phyloP scores from a whole-genome alignment of 2,113 vertebrate species.

The Elgaria multicarinata region DNA sequence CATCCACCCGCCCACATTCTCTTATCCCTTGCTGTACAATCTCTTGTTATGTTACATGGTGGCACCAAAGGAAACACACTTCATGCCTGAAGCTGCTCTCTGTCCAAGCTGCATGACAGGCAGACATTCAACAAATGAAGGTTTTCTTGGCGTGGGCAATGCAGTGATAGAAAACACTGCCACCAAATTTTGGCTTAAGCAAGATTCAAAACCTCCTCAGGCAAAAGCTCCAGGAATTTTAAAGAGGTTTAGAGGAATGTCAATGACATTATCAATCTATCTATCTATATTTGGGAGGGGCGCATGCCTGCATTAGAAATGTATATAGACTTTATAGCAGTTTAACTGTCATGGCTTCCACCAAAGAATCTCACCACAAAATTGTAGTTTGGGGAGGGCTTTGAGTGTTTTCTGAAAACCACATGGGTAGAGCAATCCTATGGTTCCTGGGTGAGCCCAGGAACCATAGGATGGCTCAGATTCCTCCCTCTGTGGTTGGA shows the following conservation, averaged over 20 bases:
- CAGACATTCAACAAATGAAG: neutral
- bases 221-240: neutral
- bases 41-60: neutral
- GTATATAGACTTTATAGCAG: neutral
- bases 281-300: too few relatives aligned
- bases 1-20: neutral
- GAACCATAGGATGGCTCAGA: too few relatives aligned
- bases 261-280: neutral
- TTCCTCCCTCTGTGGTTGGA: too few relatives aligned
- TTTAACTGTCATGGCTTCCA: too few relatives aligned
- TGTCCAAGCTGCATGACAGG: neutral
- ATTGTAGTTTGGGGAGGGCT: neutral
- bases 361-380: neutral
- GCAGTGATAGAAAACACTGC: neutral
- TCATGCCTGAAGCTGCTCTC: neutral
- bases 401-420: neutral
- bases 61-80: neutral
- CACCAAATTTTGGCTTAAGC: neutral
- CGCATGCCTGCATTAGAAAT: neutral
- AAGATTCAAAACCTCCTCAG: neutral
- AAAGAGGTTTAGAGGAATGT: neutral
- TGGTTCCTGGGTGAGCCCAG: too few relatives aligned
- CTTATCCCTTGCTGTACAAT: neutral
- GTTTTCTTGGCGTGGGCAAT: neutral
- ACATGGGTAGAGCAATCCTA: neutral